These are phyloP conservation scores for Neotoxoptera formosana DNA, from an alignment of 1,140 invertebrate species.

Conservation along the genomic window DNA sequence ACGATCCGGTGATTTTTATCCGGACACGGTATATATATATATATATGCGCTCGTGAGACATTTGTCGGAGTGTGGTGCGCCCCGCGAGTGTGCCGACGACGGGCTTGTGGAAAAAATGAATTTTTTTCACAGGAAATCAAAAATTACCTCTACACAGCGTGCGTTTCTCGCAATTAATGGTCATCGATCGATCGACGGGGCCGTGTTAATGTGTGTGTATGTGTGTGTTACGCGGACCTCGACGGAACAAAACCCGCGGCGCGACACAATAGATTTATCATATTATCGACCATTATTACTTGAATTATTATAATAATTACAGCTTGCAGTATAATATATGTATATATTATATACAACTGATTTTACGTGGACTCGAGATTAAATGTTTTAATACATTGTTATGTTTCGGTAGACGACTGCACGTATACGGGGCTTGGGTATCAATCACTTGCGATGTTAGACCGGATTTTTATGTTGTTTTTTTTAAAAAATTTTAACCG, in stretches of 20 bases:
- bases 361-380: background rate
- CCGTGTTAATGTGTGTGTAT: background rate
- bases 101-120: background rate
- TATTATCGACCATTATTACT: background rate
- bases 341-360: too few relatives aligned
- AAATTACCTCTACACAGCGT: background rate
- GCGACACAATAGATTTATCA: background rate
- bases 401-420: background rate
- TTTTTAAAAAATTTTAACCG: too few relatives aligned
- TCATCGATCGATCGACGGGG: background rate
- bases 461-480: too few relatives aligned
- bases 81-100: background rate
- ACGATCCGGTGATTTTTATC: constrained; percentile 36
- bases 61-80: background rate
- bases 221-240: too few relatives aligned
- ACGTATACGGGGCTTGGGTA: background rate
- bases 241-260: background rate
- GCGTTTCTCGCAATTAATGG: background rate
- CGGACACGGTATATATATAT: background rate
- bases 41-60: background rate
- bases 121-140: constrained; percentile 28
- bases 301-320: constrained; percentile 13
- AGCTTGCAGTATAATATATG: background rate
- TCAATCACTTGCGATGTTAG: background rate
- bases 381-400: background rate